phyloP scores from a whole-genome alignment of 1,140 invertebrate species.

The Liolophura sinensis region DNA sequence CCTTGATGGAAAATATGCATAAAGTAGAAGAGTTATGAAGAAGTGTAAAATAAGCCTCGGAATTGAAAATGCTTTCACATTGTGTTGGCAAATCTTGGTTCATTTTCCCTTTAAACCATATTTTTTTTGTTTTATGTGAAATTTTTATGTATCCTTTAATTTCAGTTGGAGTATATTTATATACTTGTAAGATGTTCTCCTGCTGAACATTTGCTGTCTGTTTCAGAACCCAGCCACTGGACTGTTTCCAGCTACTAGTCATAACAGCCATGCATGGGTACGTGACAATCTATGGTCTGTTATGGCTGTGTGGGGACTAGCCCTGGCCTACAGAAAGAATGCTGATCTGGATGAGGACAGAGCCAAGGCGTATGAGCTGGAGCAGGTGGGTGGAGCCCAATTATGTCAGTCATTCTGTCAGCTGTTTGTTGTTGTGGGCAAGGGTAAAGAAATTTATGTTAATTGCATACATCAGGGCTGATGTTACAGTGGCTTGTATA shows the following conservation, averaged over 20 bases:
- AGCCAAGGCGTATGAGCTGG: conserved; percentile 96
- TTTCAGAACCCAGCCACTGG: conserved; percentile 90
- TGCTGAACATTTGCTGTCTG: neutral
- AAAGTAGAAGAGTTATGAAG: too few relatives aligned
- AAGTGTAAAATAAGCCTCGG: too few relatives aligned
- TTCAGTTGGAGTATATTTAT: neutral
- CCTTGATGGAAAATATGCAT: too few relatives aligned
- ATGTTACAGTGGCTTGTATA: too few relatives aligned
- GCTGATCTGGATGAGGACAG: conserved; percentile 98
- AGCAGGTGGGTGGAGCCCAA: conserved; percentile 82
- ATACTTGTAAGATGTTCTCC: neutral
- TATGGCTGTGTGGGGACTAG: conserved; percentile 94
- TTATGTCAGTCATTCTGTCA: too few relatives aligned
- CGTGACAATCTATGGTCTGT: conserved; percentile 98
- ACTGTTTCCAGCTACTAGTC: conserved; percentile 70
- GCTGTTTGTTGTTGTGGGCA: too few relatives aligned
- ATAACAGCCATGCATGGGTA: conserved; percentile 96
- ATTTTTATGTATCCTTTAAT: too few relatives aligned
- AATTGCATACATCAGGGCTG: too few relatives aligned
- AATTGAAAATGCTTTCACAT: too few relatives aligned
- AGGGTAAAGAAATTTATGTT: too few relatives aligned
- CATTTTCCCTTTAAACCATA: too few relatives aligned
- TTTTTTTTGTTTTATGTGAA: conserved; percentile 17
- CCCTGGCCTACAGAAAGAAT: conserved; percentile 98
- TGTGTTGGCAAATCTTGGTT: too few relatives aligned